These are phyloP conservation scores for Megaceryle torquata DNA, from an alignment of 2,113 vertebrate species.

Conservation along the genomic window DNA sequence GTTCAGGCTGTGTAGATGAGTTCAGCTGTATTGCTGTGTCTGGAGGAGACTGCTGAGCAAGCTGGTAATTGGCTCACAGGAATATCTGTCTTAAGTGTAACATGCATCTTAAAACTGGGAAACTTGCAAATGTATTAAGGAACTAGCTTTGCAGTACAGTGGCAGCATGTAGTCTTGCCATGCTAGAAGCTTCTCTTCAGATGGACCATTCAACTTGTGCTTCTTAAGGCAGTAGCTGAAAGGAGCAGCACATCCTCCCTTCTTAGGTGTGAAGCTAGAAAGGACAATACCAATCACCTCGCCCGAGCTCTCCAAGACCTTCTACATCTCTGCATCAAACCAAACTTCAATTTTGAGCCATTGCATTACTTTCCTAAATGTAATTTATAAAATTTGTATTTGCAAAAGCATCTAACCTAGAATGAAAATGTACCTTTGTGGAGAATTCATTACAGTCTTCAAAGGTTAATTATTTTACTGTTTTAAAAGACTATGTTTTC, in stretches of 20 bases:
- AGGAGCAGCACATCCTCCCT: neutral
- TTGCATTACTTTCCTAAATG: neutral
- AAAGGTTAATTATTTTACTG: constrained; percentile 7
- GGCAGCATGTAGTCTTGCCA: neutral
- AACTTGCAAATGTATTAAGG: neutral
- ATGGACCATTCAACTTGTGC: neutral
- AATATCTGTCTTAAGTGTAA: neutral
- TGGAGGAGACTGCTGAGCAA: constrained; percentile 18
- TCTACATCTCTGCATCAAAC: neutral
- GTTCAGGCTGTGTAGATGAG: constrained; percentile 34
- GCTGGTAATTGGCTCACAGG: neutral
- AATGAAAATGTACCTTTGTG: neutral
- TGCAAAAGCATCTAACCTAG: neutral
- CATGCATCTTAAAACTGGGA: neutral
- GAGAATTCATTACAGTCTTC: neutral
- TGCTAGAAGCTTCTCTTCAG: neutral
- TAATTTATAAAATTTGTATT: neutral
- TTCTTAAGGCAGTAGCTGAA: neutral
- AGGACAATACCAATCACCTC: neutral
- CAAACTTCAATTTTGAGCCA: neutral
- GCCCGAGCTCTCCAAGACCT: neutral
- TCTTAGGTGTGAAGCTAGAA: neutral
- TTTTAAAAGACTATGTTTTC: neutral
- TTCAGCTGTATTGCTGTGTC: constrained; percentile 36
- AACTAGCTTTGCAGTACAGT: neutral